A percentile compares a stretch with the other conserved stretches of the same genome.
phyloP scores from a whole-genome alignment of 2,797 vertebrate species.

The Peromyscus melanophrys region DNA sequence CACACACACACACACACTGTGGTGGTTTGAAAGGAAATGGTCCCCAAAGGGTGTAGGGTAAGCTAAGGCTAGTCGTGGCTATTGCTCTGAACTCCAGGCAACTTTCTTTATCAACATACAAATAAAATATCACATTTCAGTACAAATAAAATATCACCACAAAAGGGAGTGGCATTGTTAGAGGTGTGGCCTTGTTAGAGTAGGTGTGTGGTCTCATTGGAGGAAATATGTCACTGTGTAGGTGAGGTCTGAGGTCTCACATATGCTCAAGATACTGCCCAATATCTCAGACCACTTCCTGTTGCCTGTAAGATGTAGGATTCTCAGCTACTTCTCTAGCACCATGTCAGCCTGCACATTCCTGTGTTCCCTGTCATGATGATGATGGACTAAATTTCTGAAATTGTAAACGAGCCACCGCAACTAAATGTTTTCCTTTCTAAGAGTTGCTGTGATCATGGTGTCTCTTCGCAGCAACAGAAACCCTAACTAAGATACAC shows the following conservation, averaged over 20 bases:
- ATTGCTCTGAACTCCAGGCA: no score
- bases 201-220: neutral
- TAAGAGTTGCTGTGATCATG: neutral
- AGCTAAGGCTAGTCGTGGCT: no score
- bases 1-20: neutral
- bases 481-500: neutral
- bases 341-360: neutral
- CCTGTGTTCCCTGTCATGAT: neutral
- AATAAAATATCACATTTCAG: no score
- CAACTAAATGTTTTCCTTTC: neutral
- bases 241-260: neutral
- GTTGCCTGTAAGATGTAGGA: neutral
- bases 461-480: neutral
- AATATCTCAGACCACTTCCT: neutral
- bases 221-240: neutral
- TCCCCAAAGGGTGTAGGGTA: neutral
- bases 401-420: neutral
- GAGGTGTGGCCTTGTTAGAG: neutral
- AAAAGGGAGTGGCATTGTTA: neutral
- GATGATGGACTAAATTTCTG: neutral
- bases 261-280: neutral
- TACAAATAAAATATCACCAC: no score
- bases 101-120: no score
- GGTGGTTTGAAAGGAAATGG: neutral
- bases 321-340: neutral